phyloP scores from a whole-genome alignment of 2,797 vertebrate species.

The Chelon labrosus region DNA sequence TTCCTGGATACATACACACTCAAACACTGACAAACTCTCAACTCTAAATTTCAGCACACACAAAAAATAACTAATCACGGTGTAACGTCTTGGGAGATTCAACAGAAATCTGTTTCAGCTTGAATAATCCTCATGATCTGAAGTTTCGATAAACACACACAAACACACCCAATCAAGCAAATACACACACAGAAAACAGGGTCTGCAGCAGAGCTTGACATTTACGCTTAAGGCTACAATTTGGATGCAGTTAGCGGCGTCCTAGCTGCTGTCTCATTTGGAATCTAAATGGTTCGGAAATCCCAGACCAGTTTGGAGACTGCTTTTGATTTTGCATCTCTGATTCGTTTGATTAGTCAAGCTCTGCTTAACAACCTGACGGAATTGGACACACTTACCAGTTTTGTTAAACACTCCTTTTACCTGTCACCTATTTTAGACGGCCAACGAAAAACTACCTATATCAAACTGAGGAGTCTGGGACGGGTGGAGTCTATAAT shows the following conservation, averaged over 20 bases:
- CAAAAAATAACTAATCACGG: background rate
- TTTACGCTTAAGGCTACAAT: slow-evolving; percentile 1
- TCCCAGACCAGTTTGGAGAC: background rate
- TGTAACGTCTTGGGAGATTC: background rate
- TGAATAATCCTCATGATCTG: background rate
- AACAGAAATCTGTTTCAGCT: background rate
- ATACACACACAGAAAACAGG: background rate
- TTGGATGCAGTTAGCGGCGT: background rate
- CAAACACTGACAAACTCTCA: background rate
- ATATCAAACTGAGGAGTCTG: slow-evolving; percentile 17
- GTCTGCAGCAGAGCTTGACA: slow-evolving; percentile 52
- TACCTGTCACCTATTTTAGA: slow-evolving; percentile 15
- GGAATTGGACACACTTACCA: slow-evolving; percentile 38
- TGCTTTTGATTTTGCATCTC: slow-evolving; percentile 12
- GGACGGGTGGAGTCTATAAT: slow-evolving; percentile 11
- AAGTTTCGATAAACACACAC: slow-evolving; percentile 1
- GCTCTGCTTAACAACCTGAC: slow-evolving; percentile 36
- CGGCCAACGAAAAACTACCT: background rate
- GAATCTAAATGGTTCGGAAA: background rate
- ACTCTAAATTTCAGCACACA: background rate
- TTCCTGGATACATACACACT: background rate
- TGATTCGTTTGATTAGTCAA: slow-evolving; percentile 38
- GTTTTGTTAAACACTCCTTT: slow-evolving; percentile 10
- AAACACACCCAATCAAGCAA: slow-evolving; percentile 5
- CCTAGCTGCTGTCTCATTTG: slow-evolving; percentile 8